These are phyloP conservation scores for Hycleus cichorii DNA, from an alignment of 1,140 invertebrate species.

Conservation along the genomic window DNA sequence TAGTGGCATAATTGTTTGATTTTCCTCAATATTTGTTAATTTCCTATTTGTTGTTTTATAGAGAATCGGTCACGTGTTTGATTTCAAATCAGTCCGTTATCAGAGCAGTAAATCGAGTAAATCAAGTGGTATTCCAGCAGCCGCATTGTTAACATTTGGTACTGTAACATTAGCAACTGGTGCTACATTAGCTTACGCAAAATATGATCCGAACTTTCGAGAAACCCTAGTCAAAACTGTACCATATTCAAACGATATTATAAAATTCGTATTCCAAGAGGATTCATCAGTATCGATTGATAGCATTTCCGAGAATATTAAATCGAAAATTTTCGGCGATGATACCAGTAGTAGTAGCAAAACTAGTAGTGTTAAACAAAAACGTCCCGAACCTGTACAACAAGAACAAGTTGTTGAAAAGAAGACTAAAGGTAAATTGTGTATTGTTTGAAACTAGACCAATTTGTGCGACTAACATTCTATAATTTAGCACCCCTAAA, in stretches of 20 bases:
- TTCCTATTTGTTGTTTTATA: too few species aligned
- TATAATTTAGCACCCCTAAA: too few species aligned
- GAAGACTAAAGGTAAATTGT: too few species aligned
- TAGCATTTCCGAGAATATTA: constrained; percentile 1
- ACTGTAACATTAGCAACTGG: constrained; percentile 47
- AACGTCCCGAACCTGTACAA: not conserved
- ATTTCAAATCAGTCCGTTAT: constrained; percentile 6
- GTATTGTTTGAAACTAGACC: too few species aligned
- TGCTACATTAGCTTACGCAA: constrained; percentile 56
- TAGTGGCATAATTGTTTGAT: too few species aligned
- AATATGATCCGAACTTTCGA: constrained; percentile 60
- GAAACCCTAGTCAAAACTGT: constrained; percentile 56
- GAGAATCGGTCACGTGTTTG: not conserved
- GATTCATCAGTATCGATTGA: constrained; percentile 37
- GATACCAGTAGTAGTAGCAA: not conserved
- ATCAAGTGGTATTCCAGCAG: constrained; percentile 17
- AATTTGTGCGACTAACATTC: too few species aligned
- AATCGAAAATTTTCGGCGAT: constrained; percentile 14
- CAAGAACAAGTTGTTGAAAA: too few species aligned
- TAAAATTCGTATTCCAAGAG: constrained; percentile 61
- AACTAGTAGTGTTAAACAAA: not conserved
- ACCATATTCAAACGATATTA: constrained; percentile 57
- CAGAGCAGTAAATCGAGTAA: constrained; percentile 9
- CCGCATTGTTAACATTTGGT: constrained; percentile 31
- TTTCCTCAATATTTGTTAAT: too few species aligned